Evolutionary conservation across 2,888 invertebrate species (phyloP).

Genomic region (Caradrina clavipalpis): DNA sequence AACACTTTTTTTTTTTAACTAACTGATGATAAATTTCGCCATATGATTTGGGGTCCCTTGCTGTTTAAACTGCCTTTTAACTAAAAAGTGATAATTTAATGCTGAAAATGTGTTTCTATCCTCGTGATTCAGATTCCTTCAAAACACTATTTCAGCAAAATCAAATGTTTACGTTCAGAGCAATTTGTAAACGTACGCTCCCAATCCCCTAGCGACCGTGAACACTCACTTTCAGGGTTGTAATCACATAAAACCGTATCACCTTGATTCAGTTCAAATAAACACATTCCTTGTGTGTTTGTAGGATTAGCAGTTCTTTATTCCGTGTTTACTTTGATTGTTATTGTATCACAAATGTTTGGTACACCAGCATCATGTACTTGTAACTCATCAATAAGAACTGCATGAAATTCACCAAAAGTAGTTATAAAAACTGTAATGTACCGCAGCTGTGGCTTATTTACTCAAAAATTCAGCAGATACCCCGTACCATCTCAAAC

Average conservation of each 20-base stretch:
- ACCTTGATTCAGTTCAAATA: slow-evolving; percentile 34
- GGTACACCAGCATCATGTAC: background rate
- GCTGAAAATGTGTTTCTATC: too few relatives aligned
- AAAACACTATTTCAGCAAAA: background rate
- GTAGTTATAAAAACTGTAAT: background rate
- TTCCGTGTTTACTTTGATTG: slow-evolving; percentile 2
- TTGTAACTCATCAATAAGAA: background rate
- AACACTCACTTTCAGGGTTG: slow-evolving; percentile 40
- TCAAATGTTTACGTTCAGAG: slow-evolving; percentile 36
- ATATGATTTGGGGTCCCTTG: too few relatives aligned
- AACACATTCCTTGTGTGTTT: slow-evolving; percentile 25
- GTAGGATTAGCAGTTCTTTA: slow-evolving; percentile 16
- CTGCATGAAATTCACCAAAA: background rate
- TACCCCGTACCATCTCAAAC: too few relatives aligned
- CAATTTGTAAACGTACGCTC: slow-evolving; percentile 27
- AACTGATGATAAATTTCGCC: too few relatives aligned
- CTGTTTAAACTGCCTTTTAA: too few relatives aligned
- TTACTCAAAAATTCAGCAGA: too few relatives aligned
- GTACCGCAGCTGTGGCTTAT: too few relatives aligned
- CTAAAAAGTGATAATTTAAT: too few relatives aligned
- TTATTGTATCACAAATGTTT: background rate
- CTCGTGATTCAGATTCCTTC: background rate
- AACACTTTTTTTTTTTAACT: too few relatives aligned
- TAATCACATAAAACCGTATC: slow-evolving; percentile 14
- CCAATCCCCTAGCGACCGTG: slow-evolving; percentile 42